Evolutionary conservation across 2,888 invertebrate genomes (phyloP).

Genomic region (Acrobasis consociella): DNA sequence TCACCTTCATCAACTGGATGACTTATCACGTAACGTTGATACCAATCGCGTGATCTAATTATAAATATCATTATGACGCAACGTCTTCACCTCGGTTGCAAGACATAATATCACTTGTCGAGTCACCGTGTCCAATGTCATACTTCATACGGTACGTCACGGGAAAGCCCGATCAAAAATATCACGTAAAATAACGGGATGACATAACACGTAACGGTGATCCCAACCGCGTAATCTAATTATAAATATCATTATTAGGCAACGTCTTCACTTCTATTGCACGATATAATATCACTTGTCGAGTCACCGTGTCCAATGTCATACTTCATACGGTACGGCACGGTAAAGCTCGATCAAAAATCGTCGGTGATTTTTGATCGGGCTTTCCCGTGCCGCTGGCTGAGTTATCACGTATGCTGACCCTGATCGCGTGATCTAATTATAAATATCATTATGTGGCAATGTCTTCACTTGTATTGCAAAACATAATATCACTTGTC

Average conservation of each 20-base stretch:
- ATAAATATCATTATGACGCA: conserved; percentile 26
- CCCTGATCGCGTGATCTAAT: conserved; percentile 36
- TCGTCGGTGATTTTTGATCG: no score
- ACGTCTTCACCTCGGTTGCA: conserved; percentile 27
- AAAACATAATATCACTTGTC: conserved; percentile 28
- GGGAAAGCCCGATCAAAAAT: background rate
- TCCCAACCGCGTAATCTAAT: conserved; percentile 37
- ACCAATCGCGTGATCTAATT: conserved; percentile 37
- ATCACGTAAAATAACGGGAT: background rate
- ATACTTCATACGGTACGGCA: background rate
- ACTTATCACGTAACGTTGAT: conserved; percentile 33
- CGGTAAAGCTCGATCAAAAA: background rate
- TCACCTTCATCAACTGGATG: background rate
- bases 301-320: conserved; percentile 26
- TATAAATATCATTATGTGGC: conserved; percentile 27
- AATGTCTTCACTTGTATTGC: conserved; percentile 25
- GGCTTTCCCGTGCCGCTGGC: no score
- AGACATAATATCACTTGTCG: conserved; percentile 28
- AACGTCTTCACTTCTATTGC: conserved; percentile 26
- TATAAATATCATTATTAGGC: conserved; percentile 27
- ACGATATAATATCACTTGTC: conserved; percentile 29
- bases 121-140: conserved; percentile 26
- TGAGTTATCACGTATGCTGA: no score
- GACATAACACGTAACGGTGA: conserved; percentile 33
- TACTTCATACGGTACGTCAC: background rate